phyloP scores from a whole-genome alignment of 2,888 invertebrate genomes.

The Cotesia congregata region DNA sequence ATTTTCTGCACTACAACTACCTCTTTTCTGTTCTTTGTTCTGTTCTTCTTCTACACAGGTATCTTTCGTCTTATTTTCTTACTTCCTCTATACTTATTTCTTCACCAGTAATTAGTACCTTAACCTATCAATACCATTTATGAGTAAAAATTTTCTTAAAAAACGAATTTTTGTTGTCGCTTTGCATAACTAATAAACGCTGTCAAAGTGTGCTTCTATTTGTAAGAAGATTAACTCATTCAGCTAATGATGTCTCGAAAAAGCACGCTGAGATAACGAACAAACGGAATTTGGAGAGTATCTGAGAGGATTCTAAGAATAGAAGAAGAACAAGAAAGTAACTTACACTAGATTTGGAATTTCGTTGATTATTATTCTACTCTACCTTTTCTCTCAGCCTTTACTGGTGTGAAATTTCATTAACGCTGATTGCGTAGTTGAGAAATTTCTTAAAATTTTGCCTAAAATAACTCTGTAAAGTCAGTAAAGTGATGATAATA shows the following conservation, averaged over 20 bases:
- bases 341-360: slow-evolving; percentile 33
- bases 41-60: slow-evolving; percentile 7
- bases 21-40: slow-evolving; percentile 39
- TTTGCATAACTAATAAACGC: neutral
- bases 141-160: slow-evolving; percentile 41
- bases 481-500: neutral
- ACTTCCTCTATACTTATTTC: slow-evolving; percentile 2
- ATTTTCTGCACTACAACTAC: slow-evolving; percentile 1
- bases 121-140: slow-evolving; percentile 29
- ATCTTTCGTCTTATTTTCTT: slow-evolving; percentile 5
- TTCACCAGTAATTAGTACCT: slow-evolving; percentile 36
- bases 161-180: neutral
- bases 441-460: slow-evolving; percentile 37
- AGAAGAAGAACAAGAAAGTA: slow-evolving; percentile 22
- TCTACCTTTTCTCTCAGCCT: slow-evolving; percentile 27
- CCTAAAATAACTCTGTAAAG: neutral
- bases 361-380: slow-evolving; percentile 46
- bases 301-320: neutral
- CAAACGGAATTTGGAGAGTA: slow-evolving; percentile 15
- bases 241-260: slow-evolving; percentile 18
- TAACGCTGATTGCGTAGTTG: slow-evolving; percentile 49
- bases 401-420: slow-evolving; percentile 41
- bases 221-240: slow-evolving; percentile 23
- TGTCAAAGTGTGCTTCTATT: slow-evolving; percentile 38
- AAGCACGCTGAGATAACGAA: slow-evolving; percentile 28